Evolutionary conservation across 2,797 vertebrate species (phyloP).

Genomic region (Eidolon dupreanum): DNA sequence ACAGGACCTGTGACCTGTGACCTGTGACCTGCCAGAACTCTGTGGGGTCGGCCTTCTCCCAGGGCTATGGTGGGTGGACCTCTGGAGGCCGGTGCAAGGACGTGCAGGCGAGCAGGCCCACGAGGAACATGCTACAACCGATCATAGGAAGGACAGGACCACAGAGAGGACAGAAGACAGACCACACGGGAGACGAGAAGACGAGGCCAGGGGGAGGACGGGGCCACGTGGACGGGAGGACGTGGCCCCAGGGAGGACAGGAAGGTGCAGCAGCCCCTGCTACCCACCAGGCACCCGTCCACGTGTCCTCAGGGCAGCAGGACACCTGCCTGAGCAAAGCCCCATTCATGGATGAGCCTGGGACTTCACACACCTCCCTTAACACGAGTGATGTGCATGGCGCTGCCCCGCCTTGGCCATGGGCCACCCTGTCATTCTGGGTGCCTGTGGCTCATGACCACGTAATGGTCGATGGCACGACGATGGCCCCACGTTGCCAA

Average conservation of each 20-base stretch:
- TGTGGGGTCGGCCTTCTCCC: background rate
- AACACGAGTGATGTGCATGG: rapidly evolving
- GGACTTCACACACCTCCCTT: background rate
- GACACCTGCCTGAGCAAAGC: background rate
- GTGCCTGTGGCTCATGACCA: rapidly evolving
- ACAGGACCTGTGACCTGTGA: background rate
- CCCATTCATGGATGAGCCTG: rapidly evolving
- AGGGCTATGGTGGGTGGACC: background rate
- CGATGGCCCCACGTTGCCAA: background rate
- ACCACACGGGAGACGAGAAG: too few species aligned
- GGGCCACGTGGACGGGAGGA: background rate
- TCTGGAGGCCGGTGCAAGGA: background rate
- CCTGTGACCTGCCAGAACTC: background rate
- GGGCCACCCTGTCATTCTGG: background rate
- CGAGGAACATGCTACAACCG: background rate
- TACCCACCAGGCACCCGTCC: background rate
- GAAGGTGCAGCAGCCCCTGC: background rate
- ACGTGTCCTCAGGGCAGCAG: background rate
- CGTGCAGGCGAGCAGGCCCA: background rate
- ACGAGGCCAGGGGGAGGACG: rapidly evolving
- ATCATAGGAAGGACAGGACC: background rate
- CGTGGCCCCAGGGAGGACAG: background rate
- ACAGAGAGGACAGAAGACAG: background rate
- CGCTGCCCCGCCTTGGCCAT: rapidly evolving
- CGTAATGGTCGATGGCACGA: rapidly evolving